Evolutionary conservation across 2,113 vertebrate genomes (phyloP).

Genomic region (Tringa solitaria): DNA sequence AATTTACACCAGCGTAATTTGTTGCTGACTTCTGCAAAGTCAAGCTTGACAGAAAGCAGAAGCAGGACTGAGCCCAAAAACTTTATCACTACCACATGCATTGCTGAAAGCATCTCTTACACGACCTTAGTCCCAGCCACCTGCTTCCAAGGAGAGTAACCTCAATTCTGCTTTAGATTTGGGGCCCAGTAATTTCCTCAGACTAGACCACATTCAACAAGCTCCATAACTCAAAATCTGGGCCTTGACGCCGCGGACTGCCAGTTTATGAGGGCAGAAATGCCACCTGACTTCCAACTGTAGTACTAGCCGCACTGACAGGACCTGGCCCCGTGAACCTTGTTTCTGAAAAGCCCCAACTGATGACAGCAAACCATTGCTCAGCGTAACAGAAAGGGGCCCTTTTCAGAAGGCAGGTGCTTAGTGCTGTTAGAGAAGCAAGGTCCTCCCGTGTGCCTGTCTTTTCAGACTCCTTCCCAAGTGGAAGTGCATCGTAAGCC

Average conservation of each 20-base stretch:
- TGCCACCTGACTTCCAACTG: background rate
- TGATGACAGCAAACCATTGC: background rate
- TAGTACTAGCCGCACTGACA: background rate
- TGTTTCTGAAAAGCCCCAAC: background rate
- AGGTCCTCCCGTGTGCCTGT: background rate
- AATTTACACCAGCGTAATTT: conserved; percentile 50
- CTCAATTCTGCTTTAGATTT: background rate
- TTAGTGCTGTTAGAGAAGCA: background rate
- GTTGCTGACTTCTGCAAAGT: conserved; percentile 56
- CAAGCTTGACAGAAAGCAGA: conserved; percentile 40
- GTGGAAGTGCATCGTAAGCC: background rate
- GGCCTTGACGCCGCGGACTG: background rate
- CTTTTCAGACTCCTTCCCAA: background rate
- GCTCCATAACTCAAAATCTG: background rate
- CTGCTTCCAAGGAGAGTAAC: background rate
- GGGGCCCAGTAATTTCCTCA: background rate
- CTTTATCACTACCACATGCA: background rate
- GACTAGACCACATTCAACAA: background rate
- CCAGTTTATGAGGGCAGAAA: background rate
- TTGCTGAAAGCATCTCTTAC: conserved; percentile 9
- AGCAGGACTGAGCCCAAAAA: conserved; percentile 11
- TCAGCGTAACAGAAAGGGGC: background rate
- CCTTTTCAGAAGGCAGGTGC: background rate
- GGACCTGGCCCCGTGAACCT: background rate
- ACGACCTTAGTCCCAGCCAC: background rate